Percentiles rank a stretch among this genome's conserved stretches.
These are phyloP conservation scores for Hymenochirus boettgeri DNA, from an alignment of 2,113 vertebrate genomes.

Conservation along the genomic window DNA sequence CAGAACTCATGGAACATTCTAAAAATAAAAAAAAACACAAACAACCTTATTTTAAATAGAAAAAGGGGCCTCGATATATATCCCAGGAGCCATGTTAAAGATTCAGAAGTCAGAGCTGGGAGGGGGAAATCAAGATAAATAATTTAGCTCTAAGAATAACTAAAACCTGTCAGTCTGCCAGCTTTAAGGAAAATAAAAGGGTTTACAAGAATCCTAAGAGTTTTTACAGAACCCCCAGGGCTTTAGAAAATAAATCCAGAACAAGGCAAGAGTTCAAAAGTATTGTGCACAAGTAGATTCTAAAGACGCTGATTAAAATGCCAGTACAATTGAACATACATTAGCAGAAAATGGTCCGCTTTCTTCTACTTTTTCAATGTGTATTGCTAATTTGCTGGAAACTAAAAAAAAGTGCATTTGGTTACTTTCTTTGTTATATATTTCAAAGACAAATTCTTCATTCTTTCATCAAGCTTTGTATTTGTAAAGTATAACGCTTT, in stretches of 20 bases:
- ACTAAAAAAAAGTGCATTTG: constrained; percentile 24
- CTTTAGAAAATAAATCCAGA: constrained; percentile 43
- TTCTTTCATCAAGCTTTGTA: constrained; percentile 2
- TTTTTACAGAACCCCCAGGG: constrained; percentile 40
- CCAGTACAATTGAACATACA: constrained; percentile 35
- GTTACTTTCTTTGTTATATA: constrained; percentile 22
- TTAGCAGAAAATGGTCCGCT: constrained; percentile 27
- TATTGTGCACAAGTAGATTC: constrained; percentile 39
- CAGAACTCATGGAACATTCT: constrained; percentile 12
- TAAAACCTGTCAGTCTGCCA: constrained; percentile 47
- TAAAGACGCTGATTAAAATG: constrained; percentile 38
- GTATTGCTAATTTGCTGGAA: constrained; percentile 34
- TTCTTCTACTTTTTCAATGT: constrained; percentile 23
- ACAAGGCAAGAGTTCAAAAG: constrained; percentile 41
- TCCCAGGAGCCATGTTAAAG: constrained; percentile 57
- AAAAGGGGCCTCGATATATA: neutral
- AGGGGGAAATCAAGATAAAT: constrained; percentile 57
- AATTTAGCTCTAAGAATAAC: constrained; percentile 61
- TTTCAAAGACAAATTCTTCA: constrained; percentile 39
- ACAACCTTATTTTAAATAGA: constrained; percentile 45
- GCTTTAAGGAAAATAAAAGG: constrained; percentile 34
- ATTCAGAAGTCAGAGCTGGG: constrained; percentile 49
- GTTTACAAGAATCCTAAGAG: constrained; percentile 35
- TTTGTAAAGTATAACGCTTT: constrained; percentile 13
- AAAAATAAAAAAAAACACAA: constrained; percentile 51